A percentile compares a stretch with the other conserved stretches of the same genome.
These are phyloP conservation scores for Otus sunia DNA, from an alignment of 2,113 vertebrate genomes.

Conservation along the genomic window DNA sequence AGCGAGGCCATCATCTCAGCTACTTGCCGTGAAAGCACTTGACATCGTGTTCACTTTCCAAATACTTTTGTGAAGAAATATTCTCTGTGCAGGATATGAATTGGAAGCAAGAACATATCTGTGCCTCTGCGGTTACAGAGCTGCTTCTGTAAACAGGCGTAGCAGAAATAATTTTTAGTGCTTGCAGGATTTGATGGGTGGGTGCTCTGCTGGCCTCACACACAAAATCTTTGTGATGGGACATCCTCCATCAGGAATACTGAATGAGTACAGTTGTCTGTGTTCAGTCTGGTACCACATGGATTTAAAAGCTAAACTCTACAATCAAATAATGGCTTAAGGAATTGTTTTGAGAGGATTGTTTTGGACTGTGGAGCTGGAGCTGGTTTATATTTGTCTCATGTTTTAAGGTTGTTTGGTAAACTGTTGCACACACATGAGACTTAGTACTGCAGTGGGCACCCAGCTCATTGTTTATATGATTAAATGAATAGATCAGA, in stretches of 20 bases:
- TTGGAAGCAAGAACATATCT: rapidly evolving
- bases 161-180: not conserved
- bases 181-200: not conserved
- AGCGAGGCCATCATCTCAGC: not conserved
- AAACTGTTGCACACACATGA: not conserved
- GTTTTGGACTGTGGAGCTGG: not conserved
- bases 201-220: not conserved
- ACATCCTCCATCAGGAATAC: not conserved
- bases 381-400: not conserved
- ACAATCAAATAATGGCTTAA: not conserved
- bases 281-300: not conserved
- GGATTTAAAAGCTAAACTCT: not conserved
- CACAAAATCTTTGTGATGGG: not conserved
- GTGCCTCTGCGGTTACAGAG: rapidly evolving
- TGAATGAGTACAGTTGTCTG: not conserved
- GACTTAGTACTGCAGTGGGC: not conserved
- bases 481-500: not conserved
- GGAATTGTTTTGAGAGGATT: not conserved
- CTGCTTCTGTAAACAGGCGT: not conserved
- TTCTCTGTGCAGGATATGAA: not conserved
- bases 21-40: not conserved
- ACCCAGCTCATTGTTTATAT: not conserved
- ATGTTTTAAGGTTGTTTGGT: not conserved
- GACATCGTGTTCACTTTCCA: not conserved
- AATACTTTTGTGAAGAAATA: not conserved